A percentile compares a stretch with the other conserved stretches of the same genome.
Conservation (phyloP, 2,888 invertebrate genomes). For the Alcis repandata region DNA sequence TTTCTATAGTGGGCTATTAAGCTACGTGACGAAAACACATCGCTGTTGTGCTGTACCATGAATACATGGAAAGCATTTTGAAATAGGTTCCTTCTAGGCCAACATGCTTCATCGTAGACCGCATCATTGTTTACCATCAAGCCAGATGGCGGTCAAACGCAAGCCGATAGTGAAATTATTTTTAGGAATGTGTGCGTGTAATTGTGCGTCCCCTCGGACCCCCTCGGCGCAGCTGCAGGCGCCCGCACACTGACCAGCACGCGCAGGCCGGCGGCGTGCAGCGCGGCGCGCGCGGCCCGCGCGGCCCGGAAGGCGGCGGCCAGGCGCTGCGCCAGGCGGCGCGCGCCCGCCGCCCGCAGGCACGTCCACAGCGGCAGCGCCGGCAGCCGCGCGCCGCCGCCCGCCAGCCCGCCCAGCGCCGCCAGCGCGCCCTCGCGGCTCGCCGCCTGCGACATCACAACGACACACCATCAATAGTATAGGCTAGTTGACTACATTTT, state of each 20-base stretch:
- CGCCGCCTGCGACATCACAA: constrained; percentile 64
- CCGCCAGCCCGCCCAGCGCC: constrained; percentile 86
- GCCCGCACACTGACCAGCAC: constrained; percentile 92
- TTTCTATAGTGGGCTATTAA: background rate
- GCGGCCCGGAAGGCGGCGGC: constrained; percentile 88
- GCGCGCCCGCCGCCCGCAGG: constrained; percentile 90
- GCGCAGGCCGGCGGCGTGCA: constrained; percentile 89
- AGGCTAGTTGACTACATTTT: too few relatives aligned
- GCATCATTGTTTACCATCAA: too few relatives aligned
- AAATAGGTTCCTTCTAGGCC: too few relatives aligned
- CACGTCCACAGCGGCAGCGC: constrained; percentile 95
- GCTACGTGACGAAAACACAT: too few relatives aligned
- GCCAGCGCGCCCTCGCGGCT: constrained; percentile 87
- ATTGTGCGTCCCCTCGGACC: too few relatives aligned
- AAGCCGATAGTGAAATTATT: too few relatives aligned
- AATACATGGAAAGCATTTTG: too few relatives aligned
- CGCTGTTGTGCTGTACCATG: constrained; percentile 81
- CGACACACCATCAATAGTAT: too few relatives aligned
- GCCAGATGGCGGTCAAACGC: too few relatives aligned
- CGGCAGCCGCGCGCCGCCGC: constrained; percentile 88
- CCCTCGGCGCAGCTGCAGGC: too few relatives aligned
- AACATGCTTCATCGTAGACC: too few relatives aligned
- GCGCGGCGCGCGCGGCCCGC: constrained; percentile 70
- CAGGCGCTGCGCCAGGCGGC: constrained; percentile 90
- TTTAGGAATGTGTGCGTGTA: too few relatives aligned